phyloP scores from a whole-genome alignment of 2,113 vertebrate species.

The Saccopteryx bilineata region DNA sequence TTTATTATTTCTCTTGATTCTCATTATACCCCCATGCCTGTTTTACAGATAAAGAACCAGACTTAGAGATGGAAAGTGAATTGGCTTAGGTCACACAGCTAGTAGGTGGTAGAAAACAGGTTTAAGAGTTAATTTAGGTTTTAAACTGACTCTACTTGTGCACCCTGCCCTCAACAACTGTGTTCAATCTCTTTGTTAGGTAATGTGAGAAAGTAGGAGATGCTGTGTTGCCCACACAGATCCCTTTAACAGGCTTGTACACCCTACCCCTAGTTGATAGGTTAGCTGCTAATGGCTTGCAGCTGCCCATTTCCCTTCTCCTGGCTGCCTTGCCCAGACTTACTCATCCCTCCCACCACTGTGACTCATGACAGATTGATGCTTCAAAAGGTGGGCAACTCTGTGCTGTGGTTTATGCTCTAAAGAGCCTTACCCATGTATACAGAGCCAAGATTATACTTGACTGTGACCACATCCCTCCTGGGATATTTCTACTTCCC shows the following conservation, averaged over 20 bases:
- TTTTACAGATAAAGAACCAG: not conserved
- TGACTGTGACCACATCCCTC: not conserved
- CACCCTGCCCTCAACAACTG: fast-evolving
- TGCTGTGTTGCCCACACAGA: fast-evolving
- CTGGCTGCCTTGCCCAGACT: not conserved
- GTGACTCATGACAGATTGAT: not conserved
- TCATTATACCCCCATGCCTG: not conserved
- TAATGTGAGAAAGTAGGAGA: not conserved
- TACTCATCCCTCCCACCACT: not conserved
- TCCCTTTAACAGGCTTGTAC: not conserved
- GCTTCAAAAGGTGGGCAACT: not conserved
- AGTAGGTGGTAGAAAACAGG: not conserved
- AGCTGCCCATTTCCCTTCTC: not conserved
- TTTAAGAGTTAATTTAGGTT: not conserved
- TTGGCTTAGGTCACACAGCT: not conserved
- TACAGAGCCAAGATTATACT: not conserved
- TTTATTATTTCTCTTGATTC: not conserved
- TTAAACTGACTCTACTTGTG: not conserved
- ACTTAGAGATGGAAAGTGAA: not conserved
- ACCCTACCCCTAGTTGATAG: no score
- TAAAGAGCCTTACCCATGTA: not conserved
- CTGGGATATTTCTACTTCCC: not conserved
- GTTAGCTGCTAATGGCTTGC: not conserved
- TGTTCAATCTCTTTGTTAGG: not conserved
- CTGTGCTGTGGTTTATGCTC: not conserved